A percentile compares a stretch with the other conserved stretches of the same genome.
Evolutionary conservation across 2,888 invertebrate genomes (phyloP).

Genomic region (Strigamia maritima): DNA sequence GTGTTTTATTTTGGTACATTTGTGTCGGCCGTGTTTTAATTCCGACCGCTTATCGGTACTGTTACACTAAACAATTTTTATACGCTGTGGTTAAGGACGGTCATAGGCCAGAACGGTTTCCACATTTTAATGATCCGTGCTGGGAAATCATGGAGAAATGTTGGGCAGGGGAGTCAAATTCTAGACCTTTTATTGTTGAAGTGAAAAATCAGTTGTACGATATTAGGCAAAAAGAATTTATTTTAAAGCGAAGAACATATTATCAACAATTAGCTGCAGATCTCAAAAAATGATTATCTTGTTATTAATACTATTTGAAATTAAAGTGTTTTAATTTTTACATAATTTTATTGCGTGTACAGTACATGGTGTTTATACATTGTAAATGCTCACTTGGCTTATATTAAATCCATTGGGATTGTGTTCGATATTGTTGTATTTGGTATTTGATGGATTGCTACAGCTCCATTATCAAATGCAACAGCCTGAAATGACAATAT

Average conservation of each 20-base stretch:
- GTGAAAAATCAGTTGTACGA: conserved; percentile 66
- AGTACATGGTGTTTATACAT: too few relatives aligned
- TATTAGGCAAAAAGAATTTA: conserved; percentile 49
- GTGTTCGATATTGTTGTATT: too few relatives aligned
- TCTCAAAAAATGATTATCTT: too few relatives aligned
- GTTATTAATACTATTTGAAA: too few relatives aligned
- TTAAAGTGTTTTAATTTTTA: too few relatives aligned
- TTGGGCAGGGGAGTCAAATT: conserved; percentile 72
- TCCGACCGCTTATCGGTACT: conserved; percentile 75
- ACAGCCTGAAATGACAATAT: neutral
- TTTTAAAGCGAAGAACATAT: too few relatives aligned
- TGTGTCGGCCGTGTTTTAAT: conserved; percentile 77
- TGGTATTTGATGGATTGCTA: neutral
- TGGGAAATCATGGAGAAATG: conserved; percentile 81
- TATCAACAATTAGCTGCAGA: too few relatives aligned
- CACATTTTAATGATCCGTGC: conserved; percentile 71
- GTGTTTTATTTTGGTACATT: conserved; percentile 84
- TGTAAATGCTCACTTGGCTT: too few relatives aligned
- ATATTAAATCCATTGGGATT: too few relatives aligned
- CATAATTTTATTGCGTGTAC: too few relatives aligned
- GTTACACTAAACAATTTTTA: conserved; percentile 78
- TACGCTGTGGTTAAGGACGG: conserved; percentile 81
- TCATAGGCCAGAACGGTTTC: conserved; percentile 71
- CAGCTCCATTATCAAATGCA: neutral
- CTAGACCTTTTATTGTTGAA: conserved; percentile 73